phyloP scores from a whole-genome alignment of 2,797 vertebrate genomes.

The Margarornis squamiger region DNA sequence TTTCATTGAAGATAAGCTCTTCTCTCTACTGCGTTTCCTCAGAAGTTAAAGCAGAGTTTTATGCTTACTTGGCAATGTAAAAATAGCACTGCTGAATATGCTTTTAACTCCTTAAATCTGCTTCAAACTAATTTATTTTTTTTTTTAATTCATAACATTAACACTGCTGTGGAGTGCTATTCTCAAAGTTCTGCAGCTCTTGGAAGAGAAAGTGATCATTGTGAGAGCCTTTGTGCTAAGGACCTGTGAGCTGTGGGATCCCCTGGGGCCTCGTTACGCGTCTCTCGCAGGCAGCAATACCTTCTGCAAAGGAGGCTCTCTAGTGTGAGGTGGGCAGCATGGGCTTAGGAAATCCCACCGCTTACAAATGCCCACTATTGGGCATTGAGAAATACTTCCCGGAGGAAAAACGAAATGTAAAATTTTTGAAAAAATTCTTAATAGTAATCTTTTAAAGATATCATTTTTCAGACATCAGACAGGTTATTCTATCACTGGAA shows the following conservation, averaged over 20 bases:
- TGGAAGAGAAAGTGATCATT: background rate
- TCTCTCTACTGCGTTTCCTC: background rate
- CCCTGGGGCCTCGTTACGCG: background rate
- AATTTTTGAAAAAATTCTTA: background rate
- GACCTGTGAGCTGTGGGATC: background rate
- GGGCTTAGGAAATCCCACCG: background rate
- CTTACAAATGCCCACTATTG: background rate
- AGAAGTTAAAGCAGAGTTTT: background rate
- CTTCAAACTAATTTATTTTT: background rate
- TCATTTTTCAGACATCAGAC: background rate
- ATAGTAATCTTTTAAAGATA: background rate
- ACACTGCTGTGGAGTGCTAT: background rate
- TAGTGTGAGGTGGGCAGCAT: background rate
- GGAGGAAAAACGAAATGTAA: background rate
- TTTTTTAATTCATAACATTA: background rate
- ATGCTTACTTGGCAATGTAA: constrained; percentile 21
- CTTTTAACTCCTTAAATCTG: background rate
- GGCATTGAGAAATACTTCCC: background rate
- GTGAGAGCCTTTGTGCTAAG: background rate
- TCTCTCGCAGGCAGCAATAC: background rate
- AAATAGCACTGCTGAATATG: constrained; percentile 31
- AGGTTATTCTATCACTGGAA: background rate
- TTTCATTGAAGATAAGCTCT: background rate
- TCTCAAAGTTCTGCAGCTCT: background rate
- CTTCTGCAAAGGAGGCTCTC: background rate